Conservation (phyloP, 2,797 vertebrate genomes). For the Galaxias olidus region DNA sequence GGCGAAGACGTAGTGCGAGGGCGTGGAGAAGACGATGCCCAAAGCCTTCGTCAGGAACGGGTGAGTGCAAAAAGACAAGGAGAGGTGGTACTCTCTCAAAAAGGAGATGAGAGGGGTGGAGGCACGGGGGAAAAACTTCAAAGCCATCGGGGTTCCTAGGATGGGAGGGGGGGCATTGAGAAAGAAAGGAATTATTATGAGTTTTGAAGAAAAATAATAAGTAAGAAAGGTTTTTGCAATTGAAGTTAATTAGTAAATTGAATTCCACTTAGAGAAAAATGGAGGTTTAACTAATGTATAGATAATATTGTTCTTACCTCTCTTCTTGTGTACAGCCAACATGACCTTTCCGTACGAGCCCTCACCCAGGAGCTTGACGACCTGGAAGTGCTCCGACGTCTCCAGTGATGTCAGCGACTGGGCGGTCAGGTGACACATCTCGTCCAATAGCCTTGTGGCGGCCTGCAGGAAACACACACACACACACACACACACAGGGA, state of each 20-base stretch:
- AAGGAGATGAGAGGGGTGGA: slow-evolving; percentile 85
- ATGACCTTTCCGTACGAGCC: slow-evolving; percentile 90
- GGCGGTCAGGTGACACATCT: slow-evolving; percentile 84
- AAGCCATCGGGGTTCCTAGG: slow-evolving; percentile 87
- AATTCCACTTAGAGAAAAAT: not conserved
- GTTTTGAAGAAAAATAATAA: not conserved
- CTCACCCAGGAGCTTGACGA: slow-evolving; percentile 86
- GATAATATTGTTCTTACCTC: slow-evolving; percentile 71
- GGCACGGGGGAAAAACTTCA: slow-evolving; percentile 86
- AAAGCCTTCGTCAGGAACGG: slow-evolving; percentile 83
- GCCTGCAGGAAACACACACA: slow-evolving; percentile 45
- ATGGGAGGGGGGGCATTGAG: not conserved
- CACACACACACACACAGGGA: too few relatives aligned
- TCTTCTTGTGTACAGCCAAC: slow-evolving; percentile 85
- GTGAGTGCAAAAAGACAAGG: slow-evolving; percentile 84
- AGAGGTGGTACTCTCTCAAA: slow-evolving; percentile 89
- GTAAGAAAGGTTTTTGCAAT: too few relatives aligned
- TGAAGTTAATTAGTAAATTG: too few relatives aligned
- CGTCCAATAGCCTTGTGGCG: slow-evolving; percentile 70
- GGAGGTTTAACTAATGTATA: slow-evolving; percentile 58
- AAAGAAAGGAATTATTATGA: not conserved
- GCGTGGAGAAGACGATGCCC: slow-evolving; percentile 87
- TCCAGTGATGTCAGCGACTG: slow-evolving; percentile 83
- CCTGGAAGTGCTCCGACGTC: slow-evolving; percentile 82
- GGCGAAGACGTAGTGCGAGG: slow-evolving; percentile 86